Evolutionary conservation across 2,113 vertebrate species (phyloP).

Genomic region (Lepisosteus osseus): DNA sequence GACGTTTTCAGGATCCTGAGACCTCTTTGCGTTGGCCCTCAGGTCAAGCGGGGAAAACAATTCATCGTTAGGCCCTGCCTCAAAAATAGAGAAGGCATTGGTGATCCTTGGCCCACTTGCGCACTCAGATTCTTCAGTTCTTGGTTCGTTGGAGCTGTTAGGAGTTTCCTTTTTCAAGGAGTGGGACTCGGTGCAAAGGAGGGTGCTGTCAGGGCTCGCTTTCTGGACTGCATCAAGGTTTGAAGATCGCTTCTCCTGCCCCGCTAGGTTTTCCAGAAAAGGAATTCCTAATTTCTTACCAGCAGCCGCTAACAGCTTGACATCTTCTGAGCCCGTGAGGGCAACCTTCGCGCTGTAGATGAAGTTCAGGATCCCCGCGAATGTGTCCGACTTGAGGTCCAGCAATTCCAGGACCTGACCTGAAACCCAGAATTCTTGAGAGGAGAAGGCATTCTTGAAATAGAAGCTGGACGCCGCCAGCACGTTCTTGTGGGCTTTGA

Average conservation of each 20-base stretch:
- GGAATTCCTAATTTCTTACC: conserved; percentile 93
- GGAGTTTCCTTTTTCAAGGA: conserved; percentile 59
- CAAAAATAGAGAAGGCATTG: conserved; percentile 94
- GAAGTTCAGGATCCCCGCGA: conserved; percentile 92
- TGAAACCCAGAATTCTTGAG: conserved; percentile 76
- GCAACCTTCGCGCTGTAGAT: conserved; percentile 92
- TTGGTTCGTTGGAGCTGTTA: conserved; percentile 49
- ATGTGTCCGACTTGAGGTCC: conserved; percentile 94
- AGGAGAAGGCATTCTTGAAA: conserved; percentile 87
- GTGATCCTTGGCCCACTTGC: conserved; percentile 90
- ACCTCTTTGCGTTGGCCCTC: conserved; percentile 73
- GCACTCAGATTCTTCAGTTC: conserved; percentile 74
- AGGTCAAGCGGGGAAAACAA: conserved; percentile 84
- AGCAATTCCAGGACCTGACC: conserved; percentile 89
- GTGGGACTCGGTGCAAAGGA: conserved; percentile 11
- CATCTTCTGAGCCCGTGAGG: conserved; percentile 72
- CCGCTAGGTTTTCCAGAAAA: conserved; percentile 82
- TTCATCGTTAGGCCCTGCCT: conserved; percentile 75
- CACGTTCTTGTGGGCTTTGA: conserved; percentile 93
- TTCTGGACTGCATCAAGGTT: conserved; percentile 28
- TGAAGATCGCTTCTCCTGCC: conserved; percentile 45
- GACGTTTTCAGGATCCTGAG: conserved; percentile 60
- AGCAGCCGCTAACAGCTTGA: conserved; percentile 78
- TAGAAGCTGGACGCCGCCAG: conserved; percentile 93
- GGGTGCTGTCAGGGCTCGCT: conserved; percentile 25